Evolutionary conservation across 2,797 vertebrate genomes (phyloP).

Genomic region (Myotis pilosus): DNA sequence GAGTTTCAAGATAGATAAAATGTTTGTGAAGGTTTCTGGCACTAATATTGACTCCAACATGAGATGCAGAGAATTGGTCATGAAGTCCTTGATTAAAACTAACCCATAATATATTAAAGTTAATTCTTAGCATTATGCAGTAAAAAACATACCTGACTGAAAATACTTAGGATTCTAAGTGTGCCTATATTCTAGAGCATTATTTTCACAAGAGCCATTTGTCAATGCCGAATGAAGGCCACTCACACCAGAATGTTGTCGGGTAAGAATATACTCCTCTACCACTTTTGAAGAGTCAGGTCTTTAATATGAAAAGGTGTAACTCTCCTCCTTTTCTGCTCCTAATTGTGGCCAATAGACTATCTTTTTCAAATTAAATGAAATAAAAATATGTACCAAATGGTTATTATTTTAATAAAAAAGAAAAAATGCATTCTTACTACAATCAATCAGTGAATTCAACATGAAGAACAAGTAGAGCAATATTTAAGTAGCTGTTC

Average conservation of each 20-base stretch:
- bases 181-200: neutral
- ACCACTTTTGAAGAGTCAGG: neutral
- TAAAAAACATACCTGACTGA: neutral
- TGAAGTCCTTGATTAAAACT: neutral
- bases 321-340: neutral
- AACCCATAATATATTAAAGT: neutral
- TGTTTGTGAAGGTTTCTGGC: neutral
- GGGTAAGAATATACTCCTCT: neutral
- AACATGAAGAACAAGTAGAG: neutral
- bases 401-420: neutral
- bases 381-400: conserved; percentile 28
- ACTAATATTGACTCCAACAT: neutral
- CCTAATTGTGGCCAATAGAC: neutral
- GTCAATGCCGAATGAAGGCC: neutral
- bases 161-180: neutral
- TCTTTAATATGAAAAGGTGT: neutral
- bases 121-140: neutral
- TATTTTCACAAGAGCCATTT: neutral
- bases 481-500: neutral
- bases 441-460: neutral
- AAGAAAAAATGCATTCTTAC: neutral
- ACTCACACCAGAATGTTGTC: neutral
- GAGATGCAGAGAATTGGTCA: neutral
- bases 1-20: neutral
- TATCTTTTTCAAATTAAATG: conserved; percentile 26